Conservation (phyloP, 2,113 vertebrate species). For the Pterophyllum scalare region DNA sequence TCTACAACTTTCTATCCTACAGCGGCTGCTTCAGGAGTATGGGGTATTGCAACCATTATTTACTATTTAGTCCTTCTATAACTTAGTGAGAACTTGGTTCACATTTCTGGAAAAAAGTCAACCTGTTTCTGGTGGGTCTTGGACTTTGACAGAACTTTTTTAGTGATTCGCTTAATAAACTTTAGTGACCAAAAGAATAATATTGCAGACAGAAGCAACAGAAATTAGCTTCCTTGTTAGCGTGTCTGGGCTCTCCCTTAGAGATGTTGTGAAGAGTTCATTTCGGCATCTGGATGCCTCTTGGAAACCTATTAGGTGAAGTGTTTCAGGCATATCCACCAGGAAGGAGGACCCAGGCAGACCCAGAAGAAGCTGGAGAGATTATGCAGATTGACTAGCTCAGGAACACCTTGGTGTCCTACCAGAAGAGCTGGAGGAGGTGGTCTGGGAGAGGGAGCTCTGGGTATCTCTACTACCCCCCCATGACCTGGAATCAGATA, state of each 20-base stretch:
- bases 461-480: neutral
- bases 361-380: neutral
- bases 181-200: too few species aligned
- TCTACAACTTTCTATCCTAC: neutral
- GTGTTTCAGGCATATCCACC: neutral
- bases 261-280: neutral
- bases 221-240: neutral
- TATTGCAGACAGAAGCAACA: too few species aligned
- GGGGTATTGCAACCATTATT: too few species aligned
- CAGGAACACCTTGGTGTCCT: neutral
- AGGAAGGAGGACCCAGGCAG: neutral
- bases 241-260: neutral
- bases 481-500: accelerated
- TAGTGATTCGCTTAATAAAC: too few species aligned
- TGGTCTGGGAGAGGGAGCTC: neutral
- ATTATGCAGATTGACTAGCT: neutral
- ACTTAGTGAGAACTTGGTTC: too few species aligned
- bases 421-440: neutral
- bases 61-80: too few species aligned
- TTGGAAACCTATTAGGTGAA: neutral
- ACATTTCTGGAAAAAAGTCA: too few species aligned
- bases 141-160: too few species aligned
- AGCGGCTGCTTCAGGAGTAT: too few species aligned
- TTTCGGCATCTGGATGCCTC: neutral
- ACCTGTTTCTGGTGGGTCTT: too few species aligned